Evolutionary conservation across 2,888 invertebrate genomes (phyloP).

Genomic region (Cylloceria caligata): DNA sequence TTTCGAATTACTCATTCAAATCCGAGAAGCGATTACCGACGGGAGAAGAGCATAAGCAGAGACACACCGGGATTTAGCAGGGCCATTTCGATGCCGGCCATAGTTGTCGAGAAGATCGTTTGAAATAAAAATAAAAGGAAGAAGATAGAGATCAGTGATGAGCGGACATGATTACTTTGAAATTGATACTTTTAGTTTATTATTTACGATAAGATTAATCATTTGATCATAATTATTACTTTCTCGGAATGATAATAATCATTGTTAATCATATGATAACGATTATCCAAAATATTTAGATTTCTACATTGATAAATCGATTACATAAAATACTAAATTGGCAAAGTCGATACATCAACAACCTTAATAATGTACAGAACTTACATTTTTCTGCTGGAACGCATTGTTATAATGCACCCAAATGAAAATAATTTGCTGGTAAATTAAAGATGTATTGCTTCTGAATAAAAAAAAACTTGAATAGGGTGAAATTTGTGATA

Average conservation of each 20-base stretch:
- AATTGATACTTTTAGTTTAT: background rate
- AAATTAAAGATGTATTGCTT: too few species aligned
- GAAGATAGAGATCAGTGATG: background rate
- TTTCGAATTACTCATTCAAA: constrained; percentile 77
- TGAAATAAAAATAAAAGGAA: constrained; percentile 18
- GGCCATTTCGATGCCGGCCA: constrained; percentile 53
- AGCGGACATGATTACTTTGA: background rate
- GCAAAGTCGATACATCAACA: too few species aligned
- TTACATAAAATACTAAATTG: too few species aligned
- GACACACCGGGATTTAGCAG: constrained; percentile 32
- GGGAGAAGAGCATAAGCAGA: constrained; percentile 44
- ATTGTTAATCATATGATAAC: background rate
- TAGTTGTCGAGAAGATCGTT: constrained; percentile 36
- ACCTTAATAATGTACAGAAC: too few species aligned
- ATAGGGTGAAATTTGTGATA: too few species aligned
- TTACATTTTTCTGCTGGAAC: too few species aligned
- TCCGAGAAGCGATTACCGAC: constrained; percentile 73
- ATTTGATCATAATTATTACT: background rate
- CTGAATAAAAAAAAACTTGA: too few species aligned
- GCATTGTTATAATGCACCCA: too few species aligned
- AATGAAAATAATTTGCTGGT: too few species aligned
- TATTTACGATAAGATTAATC: background rate
- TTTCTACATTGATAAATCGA: constrained; percentile 22
- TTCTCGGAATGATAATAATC: background rate
- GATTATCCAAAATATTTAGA: too few species aligned